These are phyloP conservation scores for Phyllotreta cruciferae DNA, from an alignment of 2,888 invertebrate species.

Conservation along the genomic window DNA sequence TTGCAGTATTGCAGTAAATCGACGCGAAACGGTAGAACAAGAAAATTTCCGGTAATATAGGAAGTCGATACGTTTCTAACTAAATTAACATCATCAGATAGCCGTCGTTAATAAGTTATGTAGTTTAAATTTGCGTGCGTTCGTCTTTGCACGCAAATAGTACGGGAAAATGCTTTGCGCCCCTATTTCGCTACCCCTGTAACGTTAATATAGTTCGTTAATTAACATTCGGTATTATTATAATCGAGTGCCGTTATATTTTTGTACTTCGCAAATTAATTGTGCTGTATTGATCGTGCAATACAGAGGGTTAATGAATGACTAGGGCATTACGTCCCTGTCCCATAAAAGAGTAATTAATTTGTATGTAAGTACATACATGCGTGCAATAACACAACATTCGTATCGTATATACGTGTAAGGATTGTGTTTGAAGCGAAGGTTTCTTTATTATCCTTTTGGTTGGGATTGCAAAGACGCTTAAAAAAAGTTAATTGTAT, in stretches of 20 bases:
- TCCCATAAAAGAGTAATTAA: neutral
- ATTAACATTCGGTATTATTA: too few relatives aligned
- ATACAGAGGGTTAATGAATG: slow-evolving; percentile 6
- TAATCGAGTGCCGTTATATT: too few relatives aligned
- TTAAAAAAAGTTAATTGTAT: neutral
- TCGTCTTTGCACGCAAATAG: slow-evolving; percentile 21
- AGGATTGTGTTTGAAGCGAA: too few relatives aligned
- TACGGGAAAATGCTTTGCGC: neutral
- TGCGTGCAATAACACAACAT: neutral
- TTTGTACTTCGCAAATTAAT: too few relatives aligned
- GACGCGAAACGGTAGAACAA: slow-evolving; percentile 27
- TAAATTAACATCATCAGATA: slow-evolving; percentile 38
- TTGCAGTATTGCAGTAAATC: slow-evolving; percentile 3
- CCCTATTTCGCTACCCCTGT: neutral
- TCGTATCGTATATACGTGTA: too few relatives aligned
- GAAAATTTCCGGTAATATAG: slow-evolving; percentile 36
- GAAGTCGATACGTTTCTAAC: slow-evolving; percentile 35
- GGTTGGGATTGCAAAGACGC: neutral
- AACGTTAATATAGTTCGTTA: too few relatives aligned
- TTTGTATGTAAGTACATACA: neutral
- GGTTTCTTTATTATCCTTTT: too few relatives aligned
- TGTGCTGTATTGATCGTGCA: slow-evolving; percentile 15
- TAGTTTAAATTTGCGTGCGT: slow-evolving; percentile 38
- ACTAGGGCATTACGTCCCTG: neutral
- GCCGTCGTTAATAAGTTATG: slow-evolving; percentile 33